These are phyloP conservation scores for Xanthorhoe designata DNA, from an alignment of 2,888 invertebrate species.

Conservation along the genomic window DNA sequence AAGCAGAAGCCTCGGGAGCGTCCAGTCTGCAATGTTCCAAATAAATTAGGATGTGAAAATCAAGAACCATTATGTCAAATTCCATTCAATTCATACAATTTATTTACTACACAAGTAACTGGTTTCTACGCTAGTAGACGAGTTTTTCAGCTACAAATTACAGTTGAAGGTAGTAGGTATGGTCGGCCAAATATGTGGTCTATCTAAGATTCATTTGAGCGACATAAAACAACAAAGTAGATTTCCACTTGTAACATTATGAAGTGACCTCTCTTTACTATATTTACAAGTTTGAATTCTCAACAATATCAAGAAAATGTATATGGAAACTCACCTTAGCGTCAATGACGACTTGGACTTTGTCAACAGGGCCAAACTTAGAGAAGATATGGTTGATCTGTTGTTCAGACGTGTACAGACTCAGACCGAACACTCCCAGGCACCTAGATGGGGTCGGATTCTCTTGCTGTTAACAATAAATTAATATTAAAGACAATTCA, in stretches of 20 bases:
- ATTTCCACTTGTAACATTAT: too few species aligned
- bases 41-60: not conserved
- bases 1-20: slow-evolving; percentile 98
- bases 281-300: too few species aligned
- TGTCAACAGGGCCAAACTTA: slow-evolving; percentile 96
- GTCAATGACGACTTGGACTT: slow-evolving; percentile 97
- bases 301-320: not conserved
- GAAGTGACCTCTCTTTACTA: too few species aligned
- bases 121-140: not conserved
- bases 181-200: too few species aligned
- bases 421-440: slow-evolving; percentile 97
- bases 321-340: slow-evolving; percentile 89
- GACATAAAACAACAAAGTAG: too few species aligned
- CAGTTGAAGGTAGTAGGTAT: not conserved
- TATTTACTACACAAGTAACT: not conserved
- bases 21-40: slow-evolving; percentile 88
- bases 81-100: too few species aligned
- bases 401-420: slow-evolving; percentile 96
- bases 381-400: slow-evolving; percentile 96
- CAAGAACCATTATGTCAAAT: too few species aligned
- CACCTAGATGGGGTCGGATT: slow-evolving; percentile 95
- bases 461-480: slow-evolving; percentile 80
- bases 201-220: too few species aligned
- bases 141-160: not conserved
- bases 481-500: not conserved